phyloP scores from a whole-genome alignment of 1,140 invertebrate species.

The Hycleus phaleratus region DNA sequence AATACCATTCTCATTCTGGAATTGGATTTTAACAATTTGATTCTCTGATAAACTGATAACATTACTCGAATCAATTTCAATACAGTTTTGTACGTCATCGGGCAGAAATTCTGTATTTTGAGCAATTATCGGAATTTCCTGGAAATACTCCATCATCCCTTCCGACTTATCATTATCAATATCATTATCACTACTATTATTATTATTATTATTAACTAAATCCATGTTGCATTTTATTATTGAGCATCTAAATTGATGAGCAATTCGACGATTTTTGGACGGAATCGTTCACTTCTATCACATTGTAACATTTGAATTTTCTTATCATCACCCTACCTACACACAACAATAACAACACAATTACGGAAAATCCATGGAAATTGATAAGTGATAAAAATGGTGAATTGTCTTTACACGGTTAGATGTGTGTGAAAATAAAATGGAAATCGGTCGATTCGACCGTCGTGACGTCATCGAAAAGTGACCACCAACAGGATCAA shows the following conservation, averaged over 20 bases:
- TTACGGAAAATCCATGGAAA: background rate
- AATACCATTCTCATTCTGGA: constrained; percentile 29
- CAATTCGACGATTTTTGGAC: constrained; percentile 3
- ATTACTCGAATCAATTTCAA: constrained; percentile 32
- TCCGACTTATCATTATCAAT: background rate
- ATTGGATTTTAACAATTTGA: constrained; percentile 35
- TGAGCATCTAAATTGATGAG: constrained; percentile 17
- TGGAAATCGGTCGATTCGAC: constrained; percentile 32
- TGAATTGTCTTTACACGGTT: constrained; percentile 8
- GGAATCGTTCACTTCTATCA: constrained; percentile 7
- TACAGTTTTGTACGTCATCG: constrained; percentile 30
- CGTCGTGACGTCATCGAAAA: constrained; percentile 33
- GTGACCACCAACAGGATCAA: constrained; percentile 32
- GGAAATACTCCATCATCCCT: constrained; percentile 3
- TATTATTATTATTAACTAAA: constrained; percentile 15
- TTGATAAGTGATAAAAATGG: constrained; percentile 1
- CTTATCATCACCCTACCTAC: background rate
- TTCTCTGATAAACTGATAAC: constrained; percentile 30
- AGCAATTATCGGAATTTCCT: constrained; percentile 5
- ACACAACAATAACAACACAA: background rate
- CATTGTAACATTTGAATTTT: constrained; percentile 9
- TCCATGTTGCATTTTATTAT: constrained; percentile 17
- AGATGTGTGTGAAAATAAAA: constrained; percentile 8
- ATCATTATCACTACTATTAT: background rate
- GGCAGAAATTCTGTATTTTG: constrained; percentile 24